Base-by-base conservation (phyloP, 2,888 invertebrate genomes). In the Lithophane leautieri region DNA sequence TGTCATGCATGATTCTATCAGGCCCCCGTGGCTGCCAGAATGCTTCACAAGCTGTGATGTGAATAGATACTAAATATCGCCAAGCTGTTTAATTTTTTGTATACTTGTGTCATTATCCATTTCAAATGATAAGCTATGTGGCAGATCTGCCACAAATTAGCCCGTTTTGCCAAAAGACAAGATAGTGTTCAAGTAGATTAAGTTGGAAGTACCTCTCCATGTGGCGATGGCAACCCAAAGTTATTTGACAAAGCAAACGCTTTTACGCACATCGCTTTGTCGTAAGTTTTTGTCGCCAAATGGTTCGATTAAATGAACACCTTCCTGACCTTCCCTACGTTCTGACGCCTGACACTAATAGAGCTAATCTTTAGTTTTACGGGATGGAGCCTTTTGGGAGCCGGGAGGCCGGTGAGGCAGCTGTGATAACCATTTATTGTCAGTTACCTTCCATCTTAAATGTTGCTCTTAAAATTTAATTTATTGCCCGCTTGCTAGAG, bases 321-420 rank as follows among this genome's bases (percentile, higher is more conserved):
- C 44, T 54, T 52, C 14, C 40, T n/a, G 40, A 40, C 50, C 44
- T 54, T 52, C 14, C 40, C 28, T 47, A 40, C 60, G n/a, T 44
- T 56, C 70, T 19, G 54, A 44, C n/a, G 54, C 16, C 34, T 9
- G 47, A 22, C 47, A 40, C 56, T 47, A 16, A 40, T 58, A 56
- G 44, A 40, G 34, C 22, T 73, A 58, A 60, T 56, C 56, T 65
- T 42, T 56, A n/a, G 11, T 34, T 19, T 74, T 22, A 52, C 22
- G 52, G n/a, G 4, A 25, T 44, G n/a, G 34, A 52, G 19, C 25
- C 34, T 52, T 44, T n/a, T 28, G 52, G 44, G 47, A 65, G 65
- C 25, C 19, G 22, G 4, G 40, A 47, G n/a, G 16, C 22, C n/a
- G 40, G 25, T 19, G 28, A 60, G n/a, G 25, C 60, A 34, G 28